Evolutionary conservation across 2,888 invertebrate genomes (phyloP).

Genomic region (Lagria hirta): DNA sequence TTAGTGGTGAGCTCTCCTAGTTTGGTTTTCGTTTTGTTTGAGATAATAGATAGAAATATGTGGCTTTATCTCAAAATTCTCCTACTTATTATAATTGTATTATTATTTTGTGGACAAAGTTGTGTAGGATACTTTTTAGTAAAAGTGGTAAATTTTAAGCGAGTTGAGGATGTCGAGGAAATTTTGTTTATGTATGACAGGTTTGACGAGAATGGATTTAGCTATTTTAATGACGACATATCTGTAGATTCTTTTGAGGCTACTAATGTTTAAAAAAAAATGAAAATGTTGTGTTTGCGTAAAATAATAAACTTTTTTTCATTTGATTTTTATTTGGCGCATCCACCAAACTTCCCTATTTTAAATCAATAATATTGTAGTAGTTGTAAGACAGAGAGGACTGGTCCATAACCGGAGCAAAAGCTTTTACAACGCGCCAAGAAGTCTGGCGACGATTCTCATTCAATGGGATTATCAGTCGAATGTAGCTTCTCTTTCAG

Average conservation of each 20-base stretch:
- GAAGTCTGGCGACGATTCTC: slow-evolving; percentile 24
- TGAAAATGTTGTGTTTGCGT: no score
- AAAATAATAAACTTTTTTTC: no score
- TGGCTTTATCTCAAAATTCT: slow-evolving; percentile 6
- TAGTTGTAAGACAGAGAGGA: slow-evolving; percentile 17
- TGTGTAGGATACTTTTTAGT: slow-evolving; percentile 7
- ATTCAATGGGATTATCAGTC: slow-evolving; percentile 4
- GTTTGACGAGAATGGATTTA: not conserved
- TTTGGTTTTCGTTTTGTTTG: slow-evolving; percentile 10
- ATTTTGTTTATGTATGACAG: slow-evolving; percentile 1
- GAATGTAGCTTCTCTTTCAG: not conserved
- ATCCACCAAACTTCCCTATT: not conserved
- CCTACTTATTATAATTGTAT: not conserved
- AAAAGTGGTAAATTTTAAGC: not conserved
- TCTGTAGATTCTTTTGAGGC: no score
- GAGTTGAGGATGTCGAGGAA: slow-evolving; percentile 5
- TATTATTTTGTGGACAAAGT: slow-evolving; percentile 6
- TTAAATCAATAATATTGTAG: slow-evolving; percentile 7
- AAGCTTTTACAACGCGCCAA: slow-evolving; percentile 21
- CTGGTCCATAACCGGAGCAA: not conserved
- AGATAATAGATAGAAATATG: slow-evolving; percentile 1
- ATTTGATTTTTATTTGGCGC: not conserved
- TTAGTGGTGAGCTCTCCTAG: slow-evolving; percentile 4
- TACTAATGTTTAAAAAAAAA: no score
- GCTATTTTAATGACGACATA: no score